These are phyloP conservation scores for Argyrosomus regius DNA, from an alignment of 2,797 vertebrate species.

Conservation along the genomic window DNA sequence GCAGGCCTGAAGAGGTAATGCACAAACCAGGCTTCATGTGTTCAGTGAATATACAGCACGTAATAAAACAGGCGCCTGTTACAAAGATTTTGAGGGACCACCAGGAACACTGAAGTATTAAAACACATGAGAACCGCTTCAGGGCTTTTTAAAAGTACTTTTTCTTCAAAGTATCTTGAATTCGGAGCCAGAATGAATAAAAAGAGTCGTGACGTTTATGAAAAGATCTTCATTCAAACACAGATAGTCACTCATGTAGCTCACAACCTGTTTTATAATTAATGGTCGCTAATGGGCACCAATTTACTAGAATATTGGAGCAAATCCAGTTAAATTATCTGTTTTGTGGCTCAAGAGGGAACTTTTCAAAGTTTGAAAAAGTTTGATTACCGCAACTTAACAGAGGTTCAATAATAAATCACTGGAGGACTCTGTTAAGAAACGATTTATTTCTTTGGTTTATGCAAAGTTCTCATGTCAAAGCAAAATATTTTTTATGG, in stretches of 20 bases:
- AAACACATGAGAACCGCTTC: background rate
- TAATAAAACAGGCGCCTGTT: background rate
- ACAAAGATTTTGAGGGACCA: background rate
- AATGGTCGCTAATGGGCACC: background rate
- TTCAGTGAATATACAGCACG: background rate
- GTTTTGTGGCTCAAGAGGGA: background rate
- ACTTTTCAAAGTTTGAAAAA: background rate
- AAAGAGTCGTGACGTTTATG: background rate
- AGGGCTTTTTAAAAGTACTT: too few relatives aligned
- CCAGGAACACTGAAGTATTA: background rate
- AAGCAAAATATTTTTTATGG: too few relatives aligned
- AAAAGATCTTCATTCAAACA: background rate
- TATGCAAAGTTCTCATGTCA: background rate
- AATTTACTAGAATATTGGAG: background rate
- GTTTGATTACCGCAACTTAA: background rate
- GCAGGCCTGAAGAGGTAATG: conserved; percentile 23
- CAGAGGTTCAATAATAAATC: background rate
- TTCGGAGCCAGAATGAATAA: background rate
- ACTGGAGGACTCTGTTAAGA: background rate
- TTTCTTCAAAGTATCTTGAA: background rate
- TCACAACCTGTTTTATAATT: background rate
- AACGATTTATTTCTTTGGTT: background rate
- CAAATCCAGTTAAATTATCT: background rate
- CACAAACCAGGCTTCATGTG: conserved; percentile 19
- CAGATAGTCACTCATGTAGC: too few relatives aligned